Conservation (phyloP, 1,140 invertebrate genomes). For the Phortica variegata region DNA sequence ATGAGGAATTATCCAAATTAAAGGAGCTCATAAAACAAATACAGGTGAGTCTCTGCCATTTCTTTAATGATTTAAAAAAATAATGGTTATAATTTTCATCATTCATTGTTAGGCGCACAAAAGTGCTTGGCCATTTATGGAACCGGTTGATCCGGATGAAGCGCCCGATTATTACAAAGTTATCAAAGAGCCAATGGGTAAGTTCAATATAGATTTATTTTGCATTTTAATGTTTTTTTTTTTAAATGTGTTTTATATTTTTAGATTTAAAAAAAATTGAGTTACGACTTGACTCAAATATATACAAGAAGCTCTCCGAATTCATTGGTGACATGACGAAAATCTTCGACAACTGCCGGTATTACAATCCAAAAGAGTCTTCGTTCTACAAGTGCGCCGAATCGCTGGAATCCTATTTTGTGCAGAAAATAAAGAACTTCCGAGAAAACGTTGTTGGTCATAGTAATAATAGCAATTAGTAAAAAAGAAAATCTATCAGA, state of each 20-base stretch:
- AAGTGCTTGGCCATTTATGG: conserved; percentile 96
- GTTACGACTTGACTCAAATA: conserved; percentile 77
- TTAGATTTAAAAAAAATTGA: conserved; percentile 93
- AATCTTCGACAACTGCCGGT: conserved; percentile 97
- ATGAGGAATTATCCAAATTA: conserved; percentile 81
- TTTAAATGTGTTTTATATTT: conserved; percentile 51
- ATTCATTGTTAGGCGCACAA: conserved; percentile 69
- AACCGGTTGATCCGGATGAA: conserved; percentile 92
- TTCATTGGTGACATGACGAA: conserved; percentile 97
- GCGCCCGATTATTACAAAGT: conserved; percentile 97
- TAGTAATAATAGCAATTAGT: conserved; percentile 18
- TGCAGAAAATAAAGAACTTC: conserved; percentile 84
- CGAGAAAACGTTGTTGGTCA: conserved; percentile 66
- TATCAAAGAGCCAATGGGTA: conserved; percentile 98
- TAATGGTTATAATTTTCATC: conserved; percentile 1
- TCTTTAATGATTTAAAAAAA: neutral
- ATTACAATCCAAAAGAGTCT: conserved; percentile 93
- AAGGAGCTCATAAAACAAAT: conserved; percentile 87
- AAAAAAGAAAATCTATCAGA: neutral
- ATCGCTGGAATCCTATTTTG: conserved; percentile 92
- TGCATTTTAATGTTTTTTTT: conserved; percentile 1
- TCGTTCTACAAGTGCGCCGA: conserved; percentile 95
- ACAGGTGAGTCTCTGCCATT: conserved; percentile 68
- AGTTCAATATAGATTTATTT: conserved; percentile 23
- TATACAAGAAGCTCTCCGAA: conserved; percentile 86